These are phyloP conservation scores for Halichondria panicea DNA, from an alignment of 37 sponge, comb jelly and placozoan genomes.

Conservation along the genomic window DNA sequence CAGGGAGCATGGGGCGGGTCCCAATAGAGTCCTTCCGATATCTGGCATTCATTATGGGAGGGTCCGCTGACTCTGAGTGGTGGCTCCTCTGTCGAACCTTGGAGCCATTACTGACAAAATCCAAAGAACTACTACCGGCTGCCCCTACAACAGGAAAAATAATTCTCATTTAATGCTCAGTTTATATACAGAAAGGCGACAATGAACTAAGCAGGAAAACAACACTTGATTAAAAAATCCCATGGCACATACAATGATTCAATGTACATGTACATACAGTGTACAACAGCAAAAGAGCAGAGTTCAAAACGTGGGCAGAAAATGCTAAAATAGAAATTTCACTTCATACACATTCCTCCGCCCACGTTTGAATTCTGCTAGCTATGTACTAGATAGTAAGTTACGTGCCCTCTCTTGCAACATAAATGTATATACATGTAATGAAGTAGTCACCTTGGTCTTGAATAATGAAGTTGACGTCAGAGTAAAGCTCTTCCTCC, in stretches of 20 bases:
- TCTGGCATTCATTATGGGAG: not conserved
- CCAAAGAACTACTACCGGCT: too few species aligned
- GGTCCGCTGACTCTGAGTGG: not conserved
- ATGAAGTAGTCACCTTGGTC: not conserved
- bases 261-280: too few species aligned
- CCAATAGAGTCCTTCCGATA: not conserved
- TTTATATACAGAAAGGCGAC: too few species aligned
- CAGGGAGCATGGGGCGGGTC: slow-evolving; percentile 16
- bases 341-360: not conserved
- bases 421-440: not conserved
- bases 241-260: too few species aligned
- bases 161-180: too few species aligned
- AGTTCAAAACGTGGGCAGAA: too few species aligned
- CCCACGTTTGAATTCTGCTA: not conserved
- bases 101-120: not conserved
- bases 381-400: not conserved
- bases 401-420: not conserved
- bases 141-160: too few species aligned
- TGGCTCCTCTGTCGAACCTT: not conserved
- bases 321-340: slow-evolving; percentile 14
- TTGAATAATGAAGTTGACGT: slow-evolving; percentile 20
- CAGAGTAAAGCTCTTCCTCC: slow-evolving; percentile 20
- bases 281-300: too few species aligned
- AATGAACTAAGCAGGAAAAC: too few species aligned
- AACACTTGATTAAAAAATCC: too few species aligned